Evolutionary conservation across 1,140 invertebrate species (phyloP), one percentile per base, ranked within the genome.

Genomic region (Drosophila subobscura): DNA sequence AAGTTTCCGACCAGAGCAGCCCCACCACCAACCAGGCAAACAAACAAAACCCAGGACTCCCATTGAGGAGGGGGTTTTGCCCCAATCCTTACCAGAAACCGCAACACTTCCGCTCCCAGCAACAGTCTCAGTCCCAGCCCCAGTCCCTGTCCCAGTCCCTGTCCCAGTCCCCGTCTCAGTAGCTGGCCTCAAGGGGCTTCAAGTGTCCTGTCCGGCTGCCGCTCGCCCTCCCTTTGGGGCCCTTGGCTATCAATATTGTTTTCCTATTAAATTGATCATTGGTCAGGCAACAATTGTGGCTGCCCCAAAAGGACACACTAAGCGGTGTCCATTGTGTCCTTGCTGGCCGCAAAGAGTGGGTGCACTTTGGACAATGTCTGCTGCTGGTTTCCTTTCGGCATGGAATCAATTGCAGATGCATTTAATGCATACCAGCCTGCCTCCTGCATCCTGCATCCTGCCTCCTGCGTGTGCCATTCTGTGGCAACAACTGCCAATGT

Each of bases 231-330:
- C 54, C 52, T 40, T 41, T 60, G 37, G 33, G 37, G 5, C 60
- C 33, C 57, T 37, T 42, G 85, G 70, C 80, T 86, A 90, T 90
- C 86, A 90, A 90, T 89, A 90, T 90, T 90, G 88, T 90, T 90
- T 90, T 80, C 88, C 88, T 78, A 90, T 90, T 90, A 90, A 90
- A 90, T 90, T 90, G 88, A 90, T 90, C 88, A 90, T 86, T 83
- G 88, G 84, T 77, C 84, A 89, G 84, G 41, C 76, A 79, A 85
- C 84, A 84, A 84, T 89, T 89, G 84, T 64, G 79, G 79, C 76
- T 50, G 57, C 46, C 51, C 60, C 33, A 54, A 53, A 70, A 54
- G 63, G 52, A 63, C 58, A 63, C 58, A 55, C 33, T 37, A 37
- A 37, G 33, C 33, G 12, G 40, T 49, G 44, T 57, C 51, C 68